Evolutionary conservation across 2,888 invertebrate species (phyloP).

Genomic region (Eilema caniola): DNA sequence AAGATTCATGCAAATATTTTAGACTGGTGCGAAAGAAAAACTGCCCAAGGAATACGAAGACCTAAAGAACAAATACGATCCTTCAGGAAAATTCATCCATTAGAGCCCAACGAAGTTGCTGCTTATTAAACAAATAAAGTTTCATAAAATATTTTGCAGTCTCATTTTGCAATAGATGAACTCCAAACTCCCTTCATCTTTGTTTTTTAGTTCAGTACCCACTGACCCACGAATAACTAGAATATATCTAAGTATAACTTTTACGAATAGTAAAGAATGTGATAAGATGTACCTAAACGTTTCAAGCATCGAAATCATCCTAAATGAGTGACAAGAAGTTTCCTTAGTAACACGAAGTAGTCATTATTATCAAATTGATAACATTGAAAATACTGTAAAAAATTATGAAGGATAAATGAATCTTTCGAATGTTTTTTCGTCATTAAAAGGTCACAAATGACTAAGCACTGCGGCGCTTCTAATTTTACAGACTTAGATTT

Average conservation of each 20-base stretch:
- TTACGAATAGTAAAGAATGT: too few relatives aligned
- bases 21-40: constrained; percentile 3
- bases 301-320: too few relatives aligned
- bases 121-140: constrained; percentile 2
- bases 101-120: not conserved
- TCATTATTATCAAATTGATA: too few relatives aligned
- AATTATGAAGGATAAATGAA: not conserved
- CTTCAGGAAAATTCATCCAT: constrained; percentile 9
- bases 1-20: constrained; percentile 11
- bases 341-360: too few relatives aligned
- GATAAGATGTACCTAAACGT: too few relatives aligned
- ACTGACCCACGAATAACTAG: too few relatives aligned
- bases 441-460: not conserved
- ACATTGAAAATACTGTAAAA: not conserved
- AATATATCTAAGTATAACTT: too few relatives aligned
- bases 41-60: constrained; percentile 15
- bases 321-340: too few relatives aligned
- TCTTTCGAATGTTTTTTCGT: not conserved
- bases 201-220: too few relatives aligned
- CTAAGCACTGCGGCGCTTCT: not conserved
- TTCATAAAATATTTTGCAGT: not conserved
- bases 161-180: not conserved
- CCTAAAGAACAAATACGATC: constrained; percentile 17
- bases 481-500: not conserved
- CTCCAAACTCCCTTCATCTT: too few relatives aligned